phyloP scores from a whole-genome alignment of 1,140 invertebrate genomes.

The Trichoplusia ni region DNA sequence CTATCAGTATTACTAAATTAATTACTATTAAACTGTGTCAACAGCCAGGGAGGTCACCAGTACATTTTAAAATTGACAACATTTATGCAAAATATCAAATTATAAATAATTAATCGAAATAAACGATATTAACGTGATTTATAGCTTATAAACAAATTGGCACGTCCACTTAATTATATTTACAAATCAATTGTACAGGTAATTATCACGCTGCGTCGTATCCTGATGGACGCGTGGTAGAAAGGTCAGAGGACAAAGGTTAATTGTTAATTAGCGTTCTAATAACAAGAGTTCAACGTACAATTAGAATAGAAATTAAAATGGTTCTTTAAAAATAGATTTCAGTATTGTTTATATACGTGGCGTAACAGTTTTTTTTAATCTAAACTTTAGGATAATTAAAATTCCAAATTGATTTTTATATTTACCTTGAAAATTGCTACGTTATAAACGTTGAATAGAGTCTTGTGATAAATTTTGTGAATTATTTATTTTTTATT shows the following conservation, averaged over 20 bases:
- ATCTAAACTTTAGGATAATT: too few species aligned
- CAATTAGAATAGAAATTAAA: too few species aligned
- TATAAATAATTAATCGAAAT: constrained; percentile 18
- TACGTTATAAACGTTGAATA: too few species aligned
- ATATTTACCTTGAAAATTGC: too few species aligned
- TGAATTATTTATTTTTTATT: too few species aligned
- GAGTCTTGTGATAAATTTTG: too few species aligned
- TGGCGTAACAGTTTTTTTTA: too few species aligned
- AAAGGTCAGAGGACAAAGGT: neutral
- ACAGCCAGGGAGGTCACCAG: neutral
- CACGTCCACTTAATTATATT: constrained; percentile 28
- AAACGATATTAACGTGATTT: constrained; percentile 28
- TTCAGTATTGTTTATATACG: too few species aligned
- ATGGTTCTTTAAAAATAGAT: too few species aligned
- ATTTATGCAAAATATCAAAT: constrained; percentile 31
- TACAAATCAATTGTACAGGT: constrained; percentile 15
- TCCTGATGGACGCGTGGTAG: neutral
- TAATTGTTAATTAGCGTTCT: too few species aligned
- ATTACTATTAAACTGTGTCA: neutral
- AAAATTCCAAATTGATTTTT: too few species aligned
- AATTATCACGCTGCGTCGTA: neutral
- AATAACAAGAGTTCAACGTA: too few species aligned
- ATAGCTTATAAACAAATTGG: constrained; percentile 31
- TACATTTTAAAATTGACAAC: constrained; percentile 34
- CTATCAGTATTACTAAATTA: neutral